Evolutionary conservation across 2,113 vertebrate genomes (phyloP), one percentile per base, ranked within the genome.

Genomic region (Isurus oxyrinchus): DNA sequence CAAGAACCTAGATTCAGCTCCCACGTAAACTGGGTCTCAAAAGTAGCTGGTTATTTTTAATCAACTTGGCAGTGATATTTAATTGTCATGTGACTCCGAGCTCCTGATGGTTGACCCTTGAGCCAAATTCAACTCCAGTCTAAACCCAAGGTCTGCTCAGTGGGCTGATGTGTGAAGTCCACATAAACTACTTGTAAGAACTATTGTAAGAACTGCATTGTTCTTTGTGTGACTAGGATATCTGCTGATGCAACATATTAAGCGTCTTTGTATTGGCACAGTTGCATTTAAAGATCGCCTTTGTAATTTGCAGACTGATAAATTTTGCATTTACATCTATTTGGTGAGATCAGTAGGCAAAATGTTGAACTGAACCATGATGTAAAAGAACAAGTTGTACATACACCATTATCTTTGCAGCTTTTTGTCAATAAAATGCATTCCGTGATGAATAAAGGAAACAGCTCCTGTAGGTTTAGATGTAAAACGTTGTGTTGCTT

Each of bases 401-500:
- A 95, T 95, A 95, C 67, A 72, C 67, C 94, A 35, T 95, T 95
- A 76, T 95, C 94, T 72, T 95, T 97, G 97, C 97, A 98, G 98
- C 97, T 97, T 98, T 98, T 98, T 98, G 98, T 98, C 98, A 99
- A 99, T 99, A 99, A 99, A 99, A 98, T 98, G 98, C 98, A 98
- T 98, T 98, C 97, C 98, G 98, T 97, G 98, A 97, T 98, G 97
- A 98, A 94, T 98, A 97, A 97, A 97, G 97, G 96, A 97, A 98
- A 97, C 97, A 97, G 96, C 96, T 97, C 79, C 66, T 14, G 67
- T 95, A 95, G 94, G 94, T 95, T 95, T 95, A 95, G 94, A 69
- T 95, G 67, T 95, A 76, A 95, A 95, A 25, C 67, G 53, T 72
- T 95, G 40, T 95, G 44, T 95, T 95, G 94, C 67, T 72, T 95